A percentile compares a stretch with the other conserved stretches of the same genome.
phyloP scores from a whole-genome alignment of 2,797 vertebrate species.

The Rhynchotus rufescens region DNA sequence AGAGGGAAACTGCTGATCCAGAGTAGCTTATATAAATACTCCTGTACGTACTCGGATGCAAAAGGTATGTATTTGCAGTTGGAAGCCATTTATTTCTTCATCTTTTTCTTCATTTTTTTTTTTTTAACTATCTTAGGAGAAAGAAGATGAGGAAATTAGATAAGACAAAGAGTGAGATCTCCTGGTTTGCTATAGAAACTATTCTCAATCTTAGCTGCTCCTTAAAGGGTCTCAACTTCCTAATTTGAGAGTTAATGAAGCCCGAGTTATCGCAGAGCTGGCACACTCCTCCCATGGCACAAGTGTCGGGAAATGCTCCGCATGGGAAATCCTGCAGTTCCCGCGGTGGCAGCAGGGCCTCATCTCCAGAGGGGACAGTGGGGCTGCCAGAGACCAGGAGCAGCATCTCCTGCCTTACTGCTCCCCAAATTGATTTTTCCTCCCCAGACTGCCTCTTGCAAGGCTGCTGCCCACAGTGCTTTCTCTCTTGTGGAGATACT shows the following conservation, averaged over 20 bases:
- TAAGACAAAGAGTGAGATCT: slow-evolving; percentile 60
- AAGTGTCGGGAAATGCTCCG: background rate
- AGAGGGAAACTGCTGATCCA: slow-evolving; percentile 48
- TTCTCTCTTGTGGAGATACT: background rate
- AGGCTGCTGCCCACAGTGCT: background rate
- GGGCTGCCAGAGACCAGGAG: background rate
- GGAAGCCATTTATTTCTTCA: slow-evolving; percentile 50
- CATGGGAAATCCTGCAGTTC: background rate
- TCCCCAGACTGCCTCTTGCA: background rate
- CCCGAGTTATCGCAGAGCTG: background rate
- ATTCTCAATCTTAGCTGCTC: slow-evolving; percentile 13
- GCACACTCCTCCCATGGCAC: background rate
- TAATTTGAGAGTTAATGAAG: slow-evolving; percentile 53
- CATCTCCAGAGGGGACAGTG: background rate
- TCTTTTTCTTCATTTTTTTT: slow-evolving; percentile 1
- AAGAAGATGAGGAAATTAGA: slow-evolving; percentile 9
- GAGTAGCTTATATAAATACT: slow-evolving; percentile 45
- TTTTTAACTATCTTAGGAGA: slow-evolving; percentile 62
- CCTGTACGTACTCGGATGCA: background rate
- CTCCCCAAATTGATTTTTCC: background rate
- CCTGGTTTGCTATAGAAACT: slow-evolving; percentile 25
- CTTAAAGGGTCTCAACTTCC: slow-evolving; percentile 53
- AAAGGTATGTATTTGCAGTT: slow-evolving; percentile 45
- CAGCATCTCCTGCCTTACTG: background rate
- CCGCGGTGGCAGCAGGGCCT: rapidly evolving